A percentile compares a stretch with the other conserved stretches of the same genome.
Evolutionary conservation across 2,113 vertebrate species (phyloP).

Genomic region (Aphyosemion australe): DNA sequence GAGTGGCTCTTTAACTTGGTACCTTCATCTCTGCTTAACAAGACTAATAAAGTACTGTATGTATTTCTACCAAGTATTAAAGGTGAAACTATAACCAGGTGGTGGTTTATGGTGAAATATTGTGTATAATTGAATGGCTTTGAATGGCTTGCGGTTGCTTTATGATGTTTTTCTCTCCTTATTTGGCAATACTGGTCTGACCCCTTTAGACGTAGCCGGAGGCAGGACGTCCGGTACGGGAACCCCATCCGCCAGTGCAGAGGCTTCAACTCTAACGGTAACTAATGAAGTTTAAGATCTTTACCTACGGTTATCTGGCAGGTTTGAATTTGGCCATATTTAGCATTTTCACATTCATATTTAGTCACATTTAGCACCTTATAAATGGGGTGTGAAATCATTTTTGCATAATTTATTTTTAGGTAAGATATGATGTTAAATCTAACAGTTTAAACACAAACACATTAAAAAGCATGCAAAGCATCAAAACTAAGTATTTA

Average conservation of each 20-base stretch:
- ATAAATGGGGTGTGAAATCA: too few species aligned
- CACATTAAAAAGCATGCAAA: too few species aligned
- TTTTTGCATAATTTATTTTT: too few species aligned
- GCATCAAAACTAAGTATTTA: too few species aligned
- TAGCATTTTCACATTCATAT: too few species aligned
- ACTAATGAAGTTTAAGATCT: conserved; percentile 17
- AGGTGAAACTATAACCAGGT: neutral
- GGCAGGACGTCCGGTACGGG: conserved; percentile 85
- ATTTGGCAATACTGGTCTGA: conserved; percentile 74
- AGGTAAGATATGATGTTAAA: too few species aligned
- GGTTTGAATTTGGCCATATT: too few species aligned
- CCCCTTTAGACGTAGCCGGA: conserved; percentile 82
- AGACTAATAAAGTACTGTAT: neutral
- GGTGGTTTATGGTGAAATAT: conserved; percentile 2
- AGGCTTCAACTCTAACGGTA: conserved; percentile 85
- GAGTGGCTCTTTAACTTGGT: conserved; percentile 21
- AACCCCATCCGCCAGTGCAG: conserved; percentile 85
- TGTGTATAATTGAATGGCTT: conserved; percentile 56
- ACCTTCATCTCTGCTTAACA: neutral
- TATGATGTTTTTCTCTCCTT: conserved; percentile 72
- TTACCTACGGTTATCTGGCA: too few species aligned
- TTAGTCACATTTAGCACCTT: too few species aligned
- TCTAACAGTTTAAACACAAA: too few species aligned
- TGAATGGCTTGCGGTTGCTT: conserved; percentile 72
- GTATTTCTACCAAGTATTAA: neutral